Evolutionary conservation across 92 coral and sea anemone genomes (phyloP).

Genomic region (Epizoanthus illoricatus): DNA sequence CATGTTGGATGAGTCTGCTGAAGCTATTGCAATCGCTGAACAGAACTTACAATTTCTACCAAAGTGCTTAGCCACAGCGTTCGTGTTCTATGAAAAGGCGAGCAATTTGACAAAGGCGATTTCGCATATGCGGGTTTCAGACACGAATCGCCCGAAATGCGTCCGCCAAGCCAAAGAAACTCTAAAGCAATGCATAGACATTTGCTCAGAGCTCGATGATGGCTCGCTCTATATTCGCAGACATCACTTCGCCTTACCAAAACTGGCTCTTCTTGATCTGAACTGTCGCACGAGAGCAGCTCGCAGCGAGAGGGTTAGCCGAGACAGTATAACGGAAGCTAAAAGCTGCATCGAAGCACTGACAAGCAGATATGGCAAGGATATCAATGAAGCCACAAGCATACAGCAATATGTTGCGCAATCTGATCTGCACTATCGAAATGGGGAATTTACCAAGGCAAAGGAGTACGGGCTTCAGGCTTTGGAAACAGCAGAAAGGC

Average conservation of each 20-base stretch:
- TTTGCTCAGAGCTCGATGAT: slow-evolving; percentile 46
- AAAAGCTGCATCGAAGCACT: slow-evolving; percentile 31
- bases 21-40: slow-evolving; percentile 34
- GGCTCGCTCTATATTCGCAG: slow-evolving; percentile 48
- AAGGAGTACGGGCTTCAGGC: slow-evolving; percentile 25
- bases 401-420: slow-evolving; percentile 44
- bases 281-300: slow-evolving; percentile 62
- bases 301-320: slow-evolving; percentile 30
- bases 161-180: slow-evolving; percentile 30
- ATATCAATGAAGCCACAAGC: slow-evolving; percentile 45
- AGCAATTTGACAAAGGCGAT: slow-evolving; percentile 47
- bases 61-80: slow-evolving; percentile 46
- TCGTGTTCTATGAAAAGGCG: slow-evolving; percentile 56
- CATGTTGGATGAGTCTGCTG: slow-evolving; percentile 46
- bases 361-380: slow-evolving; percentile 23
- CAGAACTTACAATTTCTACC: slow-evolving; percentile 38
- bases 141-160: slow-evolving; percentile 14
- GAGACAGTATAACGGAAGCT: slow-evolving; percentile 48
- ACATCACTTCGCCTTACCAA: slow-evolving; percentile 48
- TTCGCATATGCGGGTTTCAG: slow-evolving; percentile 10
- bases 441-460: slow-evolving; percentile 30
- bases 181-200: slow-evolving; percentile 45
- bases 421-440: slow-evolving; percentile 45
- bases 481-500: slow-evolving; percentile 35
- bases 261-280: slow-evolving; percentile 58